phyloP scores from a whole-genome alignment of 2,888 invertebrate genomes.

The Gymnocheta viridis region DNA sequence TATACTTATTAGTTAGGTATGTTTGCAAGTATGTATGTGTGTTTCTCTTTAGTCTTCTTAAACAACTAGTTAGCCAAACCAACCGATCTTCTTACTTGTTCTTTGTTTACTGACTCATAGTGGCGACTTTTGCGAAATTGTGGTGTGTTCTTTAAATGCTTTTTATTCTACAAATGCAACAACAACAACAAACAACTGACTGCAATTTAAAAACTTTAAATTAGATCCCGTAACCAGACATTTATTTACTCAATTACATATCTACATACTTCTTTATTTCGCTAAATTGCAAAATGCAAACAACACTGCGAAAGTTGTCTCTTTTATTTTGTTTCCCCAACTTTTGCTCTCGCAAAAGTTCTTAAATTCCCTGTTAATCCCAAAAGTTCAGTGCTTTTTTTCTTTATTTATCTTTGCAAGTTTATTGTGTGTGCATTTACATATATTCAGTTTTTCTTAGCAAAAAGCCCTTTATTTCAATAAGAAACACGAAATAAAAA shows the following conservation, averaged over 20 bases:
- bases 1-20: slow-evolving; percentile 1
- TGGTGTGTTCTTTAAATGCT: slow-evolving; percentile 53
- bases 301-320: slow-evolving; percentile 16
- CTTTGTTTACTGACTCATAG: slow-evolving; percentile 78
- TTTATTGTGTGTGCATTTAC: slow-evolving; percentile 17
- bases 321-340: slow-evolving; percentile 17
- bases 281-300: slow-evolving; percentile 36
- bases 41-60: neutral
- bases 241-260: slow-evolving; percentile 66
- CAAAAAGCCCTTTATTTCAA: slow-evolving; percentile 43
- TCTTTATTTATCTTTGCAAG: neutral
- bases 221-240: slow-evolving; percentile 76
- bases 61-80: slow-evolving; percentile 18
- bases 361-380: slow-evolving; percentile 38
- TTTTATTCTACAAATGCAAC: slow-evolving; percentile 40
- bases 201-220: slow-evolving; percentile 72
- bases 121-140: slow-evolving; percentile 47
- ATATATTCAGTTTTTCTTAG: slow-evolving; percentile 1
- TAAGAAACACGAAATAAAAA: slow-evolving; percentile 41
- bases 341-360: slow-evolving; percentile 50
- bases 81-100: slow-evolving; percentile 77
- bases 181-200: slow-evolving; percentile 41
- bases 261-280: slow-evolving; percentile 43
- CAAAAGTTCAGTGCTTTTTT: slow-evolving; percentile 46
- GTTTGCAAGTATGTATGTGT: neutral